Conservation (phyloP, 2,797 vertebrate species). For the Myripristis jacobus region DNA sequence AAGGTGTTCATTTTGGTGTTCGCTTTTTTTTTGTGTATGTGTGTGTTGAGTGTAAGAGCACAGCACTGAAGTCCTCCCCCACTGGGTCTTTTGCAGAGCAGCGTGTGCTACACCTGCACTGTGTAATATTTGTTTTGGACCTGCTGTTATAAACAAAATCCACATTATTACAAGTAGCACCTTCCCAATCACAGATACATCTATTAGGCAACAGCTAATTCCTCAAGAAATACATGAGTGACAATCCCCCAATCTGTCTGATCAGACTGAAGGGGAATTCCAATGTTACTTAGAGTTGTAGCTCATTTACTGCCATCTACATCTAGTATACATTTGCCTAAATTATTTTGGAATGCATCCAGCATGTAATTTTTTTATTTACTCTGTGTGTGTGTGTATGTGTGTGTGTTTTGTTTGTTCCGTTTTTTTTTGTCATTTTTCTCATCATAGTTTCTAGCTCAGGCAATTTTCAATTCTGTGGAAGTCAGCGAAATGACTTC, state of each 20-base stretch:
- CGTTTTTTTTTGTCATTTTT: too few relatives aligned
- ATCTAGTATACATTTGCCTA: neutral
- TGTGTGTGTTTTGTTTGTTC: too few relatives aligned
- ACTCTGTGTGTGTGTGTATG: too few relatives aligned
- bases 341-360: too few relatives aligned
- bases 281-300: neutral
- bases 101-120: slow-evolving; percentile 49
- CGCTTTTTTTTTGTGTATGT: too few relatives aligned
- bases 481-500: too few relatives aligned
- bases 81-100: slow-evolving; percentile 55
- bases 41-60: slow-evolving; percentile 45
- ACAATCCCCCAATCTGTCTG: neutral
- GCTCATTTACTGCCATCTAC: neutral
- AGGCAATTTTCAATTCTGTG: neutral
- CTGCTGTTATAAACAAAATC: slow-evolving; percentile 15
- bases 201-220: too few relatives aligned
- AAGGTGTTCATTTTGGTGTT: slow-evolving; percentile 40
- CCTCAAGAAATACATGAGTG: too few relatives aligned
- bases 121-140: slow-evolving; percentile 11
- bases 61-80: slow-evolving; percentile 43
- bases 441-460: neutral
- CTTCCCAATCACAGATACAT: too few relatives aligned
- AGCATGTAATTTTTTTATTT: too few relatives aligned
- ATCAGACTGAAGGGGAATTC: neutral
- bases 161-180: too few relatives aligned